Conservation (phyloP, 2,888 invertebrate genomes). For the Tetramorium bicarinatum region DNA sequence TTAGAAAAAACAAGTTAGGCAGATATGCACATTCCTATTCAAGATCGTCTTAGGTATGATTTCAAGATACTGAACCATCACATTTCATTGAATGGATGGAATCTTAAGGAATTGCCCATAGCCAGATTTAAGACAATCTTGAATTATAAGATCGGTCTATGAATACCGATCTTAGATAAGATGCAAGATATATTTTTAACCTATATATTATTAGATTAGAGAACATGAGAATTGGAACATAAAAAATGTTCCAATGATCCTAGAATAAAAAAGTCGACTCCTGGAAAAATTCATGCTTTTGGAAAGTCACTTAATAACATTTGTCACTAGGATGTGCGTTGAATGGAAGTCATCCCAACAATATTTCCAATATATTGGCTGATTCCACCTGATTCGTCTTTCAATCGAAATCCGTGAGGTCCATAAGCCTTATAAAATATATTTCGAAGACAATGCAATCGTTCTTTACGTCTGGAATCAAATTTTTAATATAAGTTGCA, state of each 20-base stretch:
- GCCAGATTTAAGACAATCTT: no score
- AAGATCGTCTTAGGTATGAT: no score
- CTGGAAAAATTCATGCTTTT: constrained; percentile 69
- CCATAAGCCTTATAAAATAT: constrained; percentile 88
- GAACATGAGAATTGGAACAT: not conserved
- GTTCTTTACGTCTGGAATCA: constrained; percentile 86
- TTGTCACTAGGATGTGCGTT: constrained; percentile 85
- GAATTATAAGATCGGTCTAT: no score
- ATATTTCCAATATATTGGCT: constrained; percentile 87
- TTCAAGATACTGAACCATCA: no score
- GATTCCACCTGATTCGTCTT: constrained; percentile 87
- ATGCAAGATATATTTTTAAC: not conserved
- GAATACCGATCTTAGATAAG: not conserved
- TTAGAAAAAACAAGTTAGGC: no score
- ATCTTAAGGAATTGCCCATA: no score
- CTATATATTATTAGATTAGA: not conserved
- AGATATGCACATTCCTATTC: no score
- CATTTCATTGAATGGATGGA: no score
- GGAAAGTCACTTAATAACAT: constrained; percentile 62
- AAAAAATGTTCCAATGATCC: not conserved
- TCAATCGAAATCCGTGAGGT: constrained; percentile 87
- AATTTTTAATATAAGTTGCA: constrained; percentile 14
- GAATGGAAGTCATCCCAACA: constrained; percentile 87
- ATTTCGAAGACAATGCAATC: constrained; percentile 87
- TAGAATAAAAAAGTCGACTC: constrained; percentile 13